Base-by-base conservation (phyloP, 2,888 invertebrate genomes). In the Andrena minutula region DNA sequence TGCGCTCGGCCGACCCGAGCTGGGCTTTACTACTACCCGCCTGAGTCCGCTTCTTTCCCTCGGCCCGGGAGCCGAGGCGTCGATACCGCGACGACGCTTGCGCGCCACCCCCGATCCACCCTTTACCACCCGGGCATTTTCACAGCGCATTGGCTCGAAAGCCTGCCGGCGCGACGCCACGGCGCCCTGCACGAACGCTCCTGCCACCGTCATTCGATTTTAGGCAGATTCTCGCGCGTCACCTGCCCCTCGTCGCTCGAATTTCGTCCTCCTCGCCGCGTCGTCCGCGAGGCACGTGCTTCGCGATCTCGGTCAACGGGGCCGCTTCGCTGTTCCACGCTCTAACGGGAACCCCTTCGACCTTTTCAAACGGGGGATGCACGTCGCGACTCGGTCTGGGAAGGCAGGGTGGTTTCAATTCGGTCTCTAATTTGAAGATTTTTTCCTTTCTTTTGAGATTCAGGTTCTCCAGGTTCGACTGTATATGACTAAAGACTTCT, bases 51-150 rank as follows among this genome's bases (percentile, higher is more conserved):
- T 85, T 88, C 82, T 79, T 83, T 85, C 86, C 85, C 83, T 82
- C 86, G 84, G 90, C 91, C 93, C 92, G 93, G 93, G 93, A 91
- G 92, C 84, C 88, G 90, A 90, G 90, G 90, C 89, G 87, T 92
- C 92, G 93, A 92, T 91, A 92, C 87, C 83, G 66, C 84, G 83
- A 90, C 86, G 89, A 92, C 93, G 93, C 93, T 89, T 90, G 93
- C 93, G 93, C 93, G 91, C 89, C 91, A 88, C 91, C 92, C 92
- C 92, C 89, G 86, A 84, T 83, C 84, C 87, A 86, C 89, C 86
- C 89, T 89, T 86, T 86, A 84, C 85, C 84, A 86, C 83, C 85
- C 83, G 87, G 87, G 81, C 83, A 83, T 88, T 88, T 88, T 88
- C 87, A 85, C 87, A 82, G 87, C 89, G 90, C 89, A 90, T 90